Conservation (phyloP, 2,797 vertebrate genomes). For the Sciurus vulgaris region DNA sequence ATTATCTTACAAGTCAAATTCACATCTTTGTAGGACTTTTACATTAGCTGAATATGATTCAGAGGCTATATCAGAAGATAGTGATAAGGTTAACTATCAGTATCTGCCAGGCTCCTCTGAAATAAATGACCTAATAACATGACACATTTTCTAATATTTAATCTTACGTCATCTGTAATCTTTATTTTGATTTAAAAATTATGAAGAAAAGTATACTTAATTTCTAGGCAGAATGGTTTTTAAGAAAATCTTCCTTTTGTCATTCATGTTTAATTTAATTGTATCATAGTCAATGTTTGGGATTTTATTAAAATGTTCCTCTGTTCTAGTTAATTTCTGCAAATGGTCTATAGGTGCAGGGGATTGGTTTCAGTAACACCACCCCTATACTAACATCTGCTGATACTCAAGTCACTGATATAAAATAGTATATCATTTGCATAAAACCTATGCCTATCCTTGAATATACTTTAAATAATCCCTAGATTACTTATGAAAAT, state of each 20-base stretch:
- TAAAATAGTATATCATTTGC: background rate
- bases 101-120: background rate
- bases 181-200: background rate
- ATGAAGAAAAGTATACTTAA: slow-evolving; percentile 32
- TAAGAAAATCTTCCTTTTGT: background rate
- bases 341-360: background rate
- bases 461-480: too few relatives aligned
- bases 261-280: background rate
- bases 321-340: slow-evolving; percentile 25
- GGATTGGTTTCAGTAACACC: background rate
- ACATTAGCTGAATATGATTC: background rate
- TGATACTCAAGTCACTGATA: background rate
- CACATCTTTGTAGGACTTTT: background rate
- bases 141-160: slow-evolving; percentile 1
- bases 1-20: background rate
- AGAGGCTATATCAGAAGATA: background rate
- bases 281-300: background rate
- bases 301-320: slow-evolving; percentile 28
- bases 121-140: background rate
- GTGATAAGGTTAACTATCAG: background rate
- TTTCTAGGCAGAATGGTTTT: background rate
- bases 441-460: background rate
- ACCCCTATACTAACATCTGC: background rate
- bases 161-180: too few relatives aligned
- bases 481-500: background rate